A percentile compares a stretch with the other conserved stretches of the same genome.
These are phyloP conservation scores for Euplexia lucipara DNA, from an alignment of 2,888 invertebrate genomes.

Conservation along the genomic window DNA sequence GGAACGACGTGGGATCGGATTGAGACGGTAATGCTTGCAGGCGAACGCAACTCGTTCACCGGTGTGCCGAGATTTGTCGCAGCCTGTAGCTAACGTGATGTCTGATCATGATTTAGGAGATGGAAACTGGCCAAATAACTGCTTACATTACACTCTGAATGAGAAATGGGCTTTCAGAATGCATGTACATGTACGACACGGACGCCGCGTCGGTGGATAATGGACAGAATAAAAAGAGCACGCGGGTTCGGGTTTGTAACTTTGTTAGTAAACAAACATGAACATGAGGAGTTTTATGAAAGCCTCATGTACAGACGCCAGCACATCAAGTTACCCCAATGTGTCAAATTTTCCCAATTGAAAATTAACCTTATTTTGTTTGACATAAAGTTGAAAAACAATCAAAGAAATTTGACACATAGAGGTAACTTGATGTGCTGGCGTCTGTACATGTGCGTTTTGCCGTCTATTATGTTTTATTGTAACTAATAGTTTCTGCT, in stretches of 20 bases:
- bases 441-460: no score
- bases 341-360: no score
- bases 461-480: no score
- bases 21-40: slow-evolving; percentile 34
- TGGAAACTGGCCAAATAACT: slow-evolving; percentile 41
- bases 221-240: neutral
- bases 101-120: slow-evolving; percentile 22
- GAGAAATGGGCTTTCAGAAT: slow-evolving; percentile 23
- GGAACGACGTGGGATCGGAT: slow-evolving; percentile 22
- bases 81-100: slow-evolving; percentile 15
- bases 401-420: no score
- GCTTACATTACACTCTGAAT: slow-evolving; percentile 20
- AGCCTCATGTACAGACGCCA: no score
- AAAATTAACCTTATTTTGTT: no score
- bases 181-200: neutral
- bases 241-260: neutral
- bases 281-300: neutral
- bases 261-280: slow-evolving; percentile 10
- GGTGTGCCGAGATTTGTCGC: slow-evolving; percentile 12
- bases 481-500: no score
- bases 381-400: no score
- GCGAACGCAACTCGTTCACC: slow-evolving; percentile 26
- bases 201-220: neutral
- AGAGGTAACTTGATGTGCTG: no score
- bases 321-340: no score